Conservation (phyloP, 2,888 invertebrate species). For the Heliconius aoede region DNA sequence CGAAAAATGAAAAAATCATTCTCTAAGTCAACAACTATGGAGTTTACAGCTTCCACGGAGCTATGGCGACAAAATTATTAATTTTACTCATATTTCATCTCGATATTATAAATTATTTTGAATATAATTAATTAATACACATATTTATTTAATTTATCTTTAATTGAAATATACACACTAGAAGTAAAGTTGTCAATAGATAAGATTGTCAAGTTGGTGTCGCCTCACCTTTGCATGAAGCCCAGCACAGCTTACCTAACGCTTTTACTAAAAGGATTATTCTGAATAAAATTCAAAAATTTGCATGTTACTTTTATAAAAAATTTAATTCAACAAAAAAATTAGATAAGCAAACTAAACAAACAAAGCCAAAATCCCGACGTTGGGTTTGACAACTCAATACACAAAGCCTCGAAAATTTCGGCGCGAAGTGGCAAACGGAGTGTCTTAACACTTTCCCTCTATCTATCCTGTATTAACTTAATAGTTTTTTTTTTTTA, state of each 20-base stretch:
- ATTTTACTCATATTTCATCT: neutral
- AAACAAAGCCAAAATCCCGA: too few relatives aligned
- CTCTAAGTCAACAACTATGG: neutral
- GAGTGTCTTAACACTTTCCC: too few relatives aligned
- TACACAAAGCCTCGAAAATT: too few relatives aligned
- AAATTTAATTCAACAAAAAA: neutral
- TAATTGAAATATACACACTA: slow-evolving; percentile 11
- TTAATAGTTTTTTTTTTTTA: too few relatives aligned
- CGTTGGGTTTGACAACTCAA: too few relatives aligned
- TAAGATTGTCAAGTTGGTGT: slow-evolving; percentile 33
- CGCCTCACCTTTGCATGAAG: slow-evolving; percentile 40
- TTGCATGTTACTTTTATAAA: neutral
- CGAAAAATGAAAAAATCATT: neutral
- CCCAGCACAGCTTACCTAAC: slow-evolving; percentile 39
- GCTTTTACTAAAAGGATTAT: slow-evolving; percentile 23
- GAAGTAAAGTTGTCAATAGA: slow-evolving; percentile 43
- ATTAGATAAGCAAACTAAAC: too few relatives aligned
- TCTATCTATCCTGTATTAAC: too few relatives aligned
- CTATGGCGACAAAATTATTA: neutral
- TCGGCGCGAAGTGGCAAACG: too few relatives aligned
- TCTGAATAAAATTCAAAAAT: neutral
- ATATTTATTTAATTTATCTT: neutral
- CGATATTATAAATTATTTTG: neutral
- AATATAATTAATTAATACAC: neutral
- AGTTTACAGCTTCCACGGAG: neutral